phyloP scores from a whole-genome alignment of 2,113 vertebrate species.

The Odontesthes bonariensis region DNA sequence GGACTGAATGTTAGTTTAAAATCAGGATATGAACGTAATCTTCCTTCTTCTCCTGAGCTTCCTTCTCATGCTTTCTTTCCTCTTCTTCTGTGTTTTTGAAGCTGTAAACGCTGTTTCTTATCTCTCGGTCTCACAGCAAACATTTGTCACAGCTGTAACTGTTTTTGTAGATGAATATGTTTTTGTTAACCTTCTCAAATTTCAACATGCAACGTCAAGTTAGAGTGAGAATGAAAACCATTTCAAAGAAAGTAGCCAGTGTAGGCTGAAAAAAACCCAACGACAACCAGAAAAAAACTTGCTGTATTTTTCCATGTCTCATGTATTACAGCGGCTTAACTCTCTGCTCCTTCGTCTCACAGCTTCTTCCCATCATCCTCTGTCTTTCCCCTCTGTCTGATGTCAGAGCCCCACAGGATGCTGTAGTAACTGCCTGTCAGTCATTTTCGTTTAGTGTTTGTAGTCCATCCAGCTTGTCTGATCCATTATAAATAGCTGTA shows the following conservation, averaged over 20 bases:
- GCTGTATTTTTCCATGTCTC: not conserved
- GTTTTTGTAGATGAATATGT: not conserved
- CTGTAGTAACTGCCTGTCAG: constrained; percentile 66
- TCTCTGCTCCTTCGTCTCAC: not conserved
- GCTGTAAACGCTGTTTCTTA: not conserved
- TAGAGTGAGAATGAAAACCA: constrained; percentile 1
- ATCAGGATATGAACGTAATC: not conserved
- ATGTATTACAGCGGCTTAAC: constrained; percentile 19
- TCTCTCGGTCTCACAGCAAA: not conserved
- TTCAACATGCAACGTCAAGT: constrained; percentile 1
- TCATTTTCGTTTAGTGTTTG: constrained; percentile 68
- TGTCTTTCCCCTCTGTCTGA: constrained; percentile 20
- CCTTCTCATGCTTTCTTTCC: constrained; percentile 2
- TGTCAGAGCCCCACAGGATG: constrained; percentile 52
- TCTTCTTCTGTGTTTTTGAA: not conserved
- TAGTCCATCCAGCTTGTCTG: constrained; percentile 59
- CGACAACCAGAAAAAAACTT: not conserved
- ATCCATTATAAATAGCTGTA: constrained; percentile 70
- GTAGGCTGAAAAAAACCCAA: not conserved
- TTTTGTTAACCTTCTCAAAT: not conserved
- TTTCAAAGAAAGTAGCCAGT: not conserved
- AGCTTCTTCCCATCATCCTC: constrained; percentile 1
- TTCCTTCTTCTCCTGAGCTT: not conserved
- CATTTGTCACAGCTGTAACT: not conserved
- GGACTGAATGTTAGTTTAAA: not conserved